These are phyloP conservation scores for Tetraodon nigroviridis DNA, from an alignment of 2,113 vertebrate genomes.

Conservation along the genomic window DNA sequence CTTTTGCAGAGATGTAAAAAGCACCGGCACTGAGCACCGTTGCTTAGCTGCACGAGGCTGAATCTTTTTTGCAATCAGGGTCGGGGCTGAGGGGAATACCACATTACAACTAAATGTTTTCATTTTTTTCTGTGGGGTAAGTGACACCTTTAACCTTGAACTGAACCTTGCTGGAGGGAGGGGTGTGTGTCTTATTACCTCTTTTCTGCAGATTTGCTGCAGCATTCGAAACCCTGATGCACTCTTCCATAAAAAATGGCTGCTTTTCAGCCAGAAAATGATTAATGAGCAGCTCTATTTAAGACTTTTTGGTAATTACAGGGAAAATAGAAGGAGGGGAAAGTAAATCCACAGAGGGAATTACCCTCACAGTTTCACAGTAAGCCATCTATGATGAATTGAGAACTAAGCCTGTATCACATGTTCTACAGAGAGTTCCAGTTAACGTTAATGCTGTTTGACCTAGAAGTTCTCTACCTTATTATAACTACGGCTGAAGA, in stretches of 20 bases:
- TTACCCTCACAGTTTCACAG: conserved; percentile 15
- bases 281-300: conserved; percentile 47
- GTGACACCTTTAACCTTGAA: conserved; percentile 36
- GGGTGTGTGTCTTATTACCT: conserved; percentile 1
- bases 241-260: conserved; percentile 18
- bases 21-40: neutral
- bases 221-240: conserved; percentile 13
- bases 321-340: conserved; percentile 25
- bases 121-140: neutral
- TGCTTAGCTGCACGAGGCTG: too few relatives aligned
- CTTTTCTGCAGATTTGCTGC: conserved; percentile 11
- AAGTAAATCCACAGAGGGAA: conserved; percentile 40
- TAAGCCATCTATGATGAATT: conserved; percentile 40
- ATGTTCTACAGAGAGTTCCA: conserved; percentile 15
- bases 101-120: neutral
- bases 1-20: neutral
- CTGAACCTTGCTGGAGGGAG: neutral
- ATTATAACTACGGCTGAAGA: conserved; percentile 19
- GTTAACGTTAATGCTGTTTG: conserved; percentile 49
- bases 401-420: conserved; percentile 23
- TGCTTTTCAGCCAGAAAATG: conserved; percentile 33
- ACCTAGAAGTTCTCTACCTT: conserved; percentile 18
- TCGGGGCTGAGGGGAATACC: too few relatives aligned
- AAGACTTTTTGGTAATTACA: conserved; percentile 58
- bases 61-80: too few relatives aligned